Evolutionary conservation across 2,113 vertebrate species (phyloP).

Genomic region (Silurus asotus): DNA sequence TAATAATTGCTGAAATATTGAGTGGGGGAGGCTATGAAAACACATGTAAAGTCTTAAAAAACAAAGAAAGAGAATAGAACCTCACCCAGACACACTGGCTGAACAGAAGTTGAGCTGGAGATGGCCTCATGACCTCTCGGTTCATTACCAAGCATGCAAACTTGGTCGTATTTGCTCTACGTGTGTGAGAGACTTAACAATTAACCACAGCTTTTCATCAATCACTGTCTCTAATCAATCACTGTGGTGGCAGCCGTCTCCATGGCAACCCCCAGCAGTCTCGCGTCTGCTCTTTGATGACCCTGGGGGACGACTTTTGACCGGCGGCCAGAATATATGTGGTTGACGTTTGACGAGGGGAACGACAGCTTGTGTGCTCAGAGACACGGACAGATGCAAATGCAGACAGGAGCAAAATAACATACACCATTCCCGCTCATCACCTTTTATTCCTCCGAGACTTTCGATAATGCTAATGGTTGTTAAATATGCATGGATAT

Average conservation of each 20-base stretch:
- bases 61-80: not conserved
- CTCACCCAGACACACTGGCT: not conserved
- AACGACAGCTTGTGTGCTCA: slow-evolving; percentile 9
- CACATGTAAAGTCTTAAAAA: too few species aligned
- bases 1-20: too few species aligned
- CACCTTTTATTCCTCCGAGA: not conserved
- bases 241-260: slow-evolving; percentile 36
- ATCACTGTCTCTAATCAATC: slow-evolving; percentile 17
- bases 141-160: not conserved
- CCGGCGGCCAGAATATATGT: not conserved
- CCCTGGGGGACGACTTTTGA: not conserved
- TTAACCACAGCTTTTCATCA: slow-evolving; percentile 19
- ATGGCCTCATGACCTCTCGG: not conserved
- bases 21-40: too few species aligned
- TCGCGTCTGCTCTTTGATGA: slow-evolving; percentile 23
- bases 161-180: not conserved
- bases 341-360: not conserved
- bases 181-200: not conserved
- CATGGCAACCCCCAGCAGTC: slow-evolving; percentile 45
- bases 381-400: too few species aligned
- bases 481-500: not conserved
- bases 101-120: not conserved
- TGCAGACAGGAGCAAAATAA: not conserved
- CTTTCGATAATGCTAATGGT: not conserved
- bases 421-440: not conserved